Evolutionary conservation across 1,140 invertebrate genomes (phyloP).

Genomic region (Maconellicoccus hirsutus): DNA sequence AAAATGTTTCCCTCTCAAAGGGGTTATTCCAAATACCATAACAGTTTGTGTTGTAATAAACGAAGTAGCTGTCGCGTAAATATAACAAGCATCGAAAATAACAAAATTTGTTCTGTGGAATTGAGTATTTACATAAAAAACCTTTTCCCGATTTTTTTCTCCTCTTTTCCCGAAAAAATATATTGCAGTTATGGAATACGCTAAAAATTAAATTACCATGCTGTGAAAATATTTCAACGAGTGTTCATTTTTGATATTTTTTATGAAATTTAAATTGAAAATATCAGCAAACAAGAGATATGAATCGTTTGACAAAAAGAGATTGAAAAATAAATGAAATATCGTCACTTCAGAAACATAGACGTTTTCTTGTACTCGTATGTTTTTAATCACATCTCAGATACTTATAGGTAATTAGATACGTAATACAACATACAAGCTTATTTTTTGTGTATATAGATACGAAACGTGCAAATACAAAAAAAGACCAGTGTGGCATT

Average conservation of each 20-base stretch:
- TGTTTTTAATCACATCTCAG: too few species aligned
- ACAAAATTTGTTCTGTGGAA: not conserved
- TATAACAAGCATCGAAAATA: not conserved
- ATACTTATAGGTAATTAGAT: too few species aligned
- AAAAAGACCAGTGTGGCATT: too few species aligned
- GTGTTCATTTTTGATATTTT: not conserved
- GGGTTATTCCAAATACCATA: not conserved
- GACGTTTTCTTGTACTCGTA: too few species aligned
- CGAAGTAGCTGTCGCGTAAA: not conserved
- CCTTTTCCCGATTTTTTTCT: not conserved
- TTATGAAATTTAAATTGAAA: constrained; percentile 6
- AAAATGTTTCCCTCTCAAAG: not conserved
- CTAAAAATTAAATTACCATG: not conserved
- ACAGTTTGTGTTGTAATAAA: not conserved
- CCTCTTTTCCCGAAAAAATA: too few species aligned
- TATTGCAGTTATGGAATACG: not conserved
- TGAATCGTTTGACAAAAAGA: too few species aligned
- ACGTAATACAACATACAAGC: too few species aligned
- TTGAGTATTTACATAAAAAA: not conserved
- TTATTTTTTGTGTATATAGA: too few species aligned
- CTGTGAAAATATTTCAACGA: not conserved
- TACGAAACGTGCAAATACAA: too few species aligned
- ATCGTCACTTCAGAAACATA: too few species aligned
- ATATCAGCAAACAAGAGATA: not conserved
- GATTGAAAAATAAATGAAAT: too few species aligned